These are phyloP conservation scores for Neomonachus schauinslandi DNA, from an alignment of 2,113 vertebrate species.

Conservation along the genomic window DNA sequence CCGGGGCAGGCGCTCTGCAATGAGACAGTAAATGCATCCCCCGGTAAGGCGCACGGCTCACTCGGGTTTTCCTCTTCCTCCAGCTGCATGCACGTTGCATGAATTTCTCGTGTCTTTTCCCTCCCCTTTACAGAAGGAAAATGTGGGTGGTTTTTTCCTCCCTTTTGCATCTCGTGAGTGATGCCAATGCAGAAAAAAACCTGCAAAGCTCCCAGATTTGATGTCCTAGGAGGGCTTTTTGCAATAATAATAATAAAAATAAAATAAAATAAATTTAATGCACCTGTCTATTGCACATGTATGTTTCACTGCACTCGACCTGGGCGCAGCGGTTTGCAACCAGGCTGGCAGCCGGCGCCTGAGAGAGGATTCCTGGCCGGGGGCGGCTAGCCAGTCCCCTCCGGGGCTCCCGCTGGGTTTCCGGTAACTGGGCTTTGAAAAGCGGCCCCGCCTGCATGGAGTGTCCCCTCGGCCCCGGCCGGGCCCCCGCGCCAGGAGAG, in stretches of 20 bases:
- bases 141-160: slow-evolving; percentile 65
- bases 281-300: slow-evolving; percentile 73
- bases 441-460: slow-evolving; percentile 23
- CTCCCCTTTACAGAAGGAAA: slow-evolving; percentile 73
- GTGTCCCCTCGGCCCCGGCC: slow-evolving; percentile 40
- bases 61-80: slow-evolving; percentile 63
- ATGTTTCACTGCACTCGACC: neutral
- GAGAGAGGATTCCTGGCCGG: neutral
- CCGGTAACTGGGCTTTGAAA: slow-evolving; percentile 67
- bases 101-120: slow-evolving; percentile 70
- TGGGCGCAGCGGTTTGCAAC: slow-evolving; percentile 42
- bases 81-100: slow-evolving; percentile 72
- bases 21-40: slow-evolving; percentile 81
- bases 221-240: slow-evolving; percentile 24
- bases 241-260: neutral
- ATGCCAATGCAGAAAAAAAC: slow-evolving; percentile 60
- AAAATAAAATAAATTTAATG: slow-evolving; percentile 72
- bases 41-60: slow-evolving; percentile 83
- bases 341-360: slow-evolving; percentile 19
- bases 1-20: slow-evolving; percentile 65
- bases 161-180: slow-evolving; percentile 73
- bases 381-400: slow-evolving; percentile 16
- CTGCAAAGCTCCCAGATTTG: slow-evolving; percentile 46
- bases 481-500: slow-evolving; percentile 35
- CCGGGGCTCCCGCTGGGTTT: slow-evolving; percentile 53